phyloP scores from a whole-genome alignment of 92 coral and sea anemone species.

The Zoanthus solanderi region DNA sequence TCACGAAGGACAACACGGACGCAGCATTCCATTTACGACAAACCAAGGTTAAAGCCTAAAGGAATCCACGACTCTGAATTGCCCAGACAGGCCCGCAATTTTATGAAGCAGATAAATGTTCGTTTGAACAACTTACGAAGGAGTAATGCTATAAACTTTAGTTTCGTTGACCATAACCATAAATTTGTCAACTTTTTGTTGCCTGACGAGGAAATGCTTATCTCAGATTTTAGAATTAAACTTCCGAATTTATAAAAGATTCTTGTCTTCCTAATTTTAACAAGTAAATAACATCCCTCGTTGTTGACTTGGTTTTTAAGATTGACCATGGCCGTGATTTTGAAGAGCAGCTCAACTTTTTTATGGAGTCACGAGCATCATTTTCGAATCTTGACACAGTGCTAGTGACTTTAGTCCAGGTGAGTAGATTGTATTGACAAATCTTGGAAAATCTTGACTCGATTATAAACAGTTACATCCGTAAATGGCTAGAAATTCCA shows the following conservation, averaged over 20 bases:
- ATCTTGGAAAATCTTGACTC: no score
- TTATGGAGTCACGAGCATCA: conserved; percentile 94
- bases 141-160: no score
- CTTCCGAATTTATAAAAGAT: no score
- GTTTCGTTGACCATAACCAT: no score
- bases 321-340: conserved; percentile 99
- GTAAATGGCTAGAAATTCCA: background rate
- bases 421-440: conserved; percentile 1
- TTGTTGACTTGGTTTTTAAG: conserved; percentile 45
- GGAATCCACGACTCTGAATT: background rate
- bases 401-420: conserved; percentile 92
- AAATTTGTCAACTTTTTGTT: no score
- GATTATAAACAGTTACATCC: no score
- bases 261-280: no score
- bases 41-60: conserved; percentile 12
- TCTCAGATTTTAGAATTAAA: no score
- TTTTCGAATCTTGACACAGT: conserved; percentile 95
- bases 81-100: conserved; percentile 6
- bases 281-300: background rate
- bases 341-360: conserved; percentile 96
- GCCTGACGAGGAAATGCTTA: no score
- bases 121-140: no score
- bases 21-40: no score
- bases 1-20: no score
- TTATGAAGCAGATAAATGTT: background rate